Conservation (phyloP, 1,140 invertebrate genomes). For the Drosophila takahashii region DNA sequence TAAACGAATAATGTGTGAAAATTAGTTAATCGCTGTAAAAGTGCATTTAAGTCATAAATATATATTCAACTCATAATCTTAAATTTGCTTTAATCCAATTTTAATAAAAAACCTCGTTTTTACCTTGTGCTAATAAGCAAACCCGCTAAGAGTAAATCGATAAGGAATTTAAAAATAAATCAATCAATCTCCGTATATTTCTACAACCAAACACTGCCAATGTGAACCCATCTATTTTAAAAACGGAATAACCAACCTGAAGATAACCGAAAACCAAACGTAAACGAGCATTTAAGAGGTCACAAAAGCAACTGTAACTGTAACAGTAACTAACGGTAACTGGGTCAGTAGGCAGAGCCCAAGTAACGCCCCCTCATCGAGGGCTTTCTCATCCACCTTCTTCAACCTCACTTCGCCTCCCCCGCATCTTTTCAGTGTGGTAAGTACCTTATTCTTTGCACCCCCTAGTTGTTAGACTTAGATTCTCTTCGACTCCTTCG, state of each 20-base stretch:
- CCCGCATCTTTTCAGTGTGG: conserved; percentile 11
- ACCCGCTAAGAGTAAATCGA: conserved; percentile 29
- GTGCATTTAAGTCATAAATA: conserved; percentile 48
- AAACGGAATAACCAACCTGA: conserved; percentile 6
- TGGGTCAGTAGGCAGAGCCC: conserved; percentile 58
- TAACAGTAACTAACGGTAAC: conserved; percentile 40
- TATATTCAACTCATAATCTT: background rate
- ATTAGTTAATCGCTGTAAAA: conserved; percentile 10
- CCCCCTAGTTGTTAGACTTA: conserved; percentile 7
- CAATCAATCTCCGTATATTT: conserved; percentile 37
- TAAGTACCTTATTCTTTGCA: conserved; percentile 28
- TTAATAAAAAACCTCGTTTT: conserved; percentile 10
- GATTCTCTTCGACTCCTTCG: background rate
- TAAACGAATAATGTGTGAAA: conserved; percentile 5
- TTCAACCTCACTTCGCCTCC: conserved; percentile 7
- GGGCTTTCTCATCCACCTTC: conserved; percentile 20
- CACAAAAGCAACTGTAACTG: conserved; percentile 9
- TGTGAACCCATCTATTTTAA: conserved; percentile 25
- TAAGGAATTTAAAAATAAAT: conserved; percentile 50
- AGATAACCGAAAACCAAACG: conserved; percentile 14
- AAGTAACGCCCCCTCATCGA: conserved; percentile 34
- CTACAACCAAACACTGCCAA: conserved; percentile 50
- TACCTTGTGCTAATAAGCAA: conserved; percentile 7
- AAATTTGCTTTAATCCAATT: conserved; percentile 2
- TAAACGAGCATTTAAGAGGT: conserved; percentile 48